Base-by-base conservation (phyloP, 2,888 invertebrate genomes). In the Caenorhabditis doughertyi region DNA sequence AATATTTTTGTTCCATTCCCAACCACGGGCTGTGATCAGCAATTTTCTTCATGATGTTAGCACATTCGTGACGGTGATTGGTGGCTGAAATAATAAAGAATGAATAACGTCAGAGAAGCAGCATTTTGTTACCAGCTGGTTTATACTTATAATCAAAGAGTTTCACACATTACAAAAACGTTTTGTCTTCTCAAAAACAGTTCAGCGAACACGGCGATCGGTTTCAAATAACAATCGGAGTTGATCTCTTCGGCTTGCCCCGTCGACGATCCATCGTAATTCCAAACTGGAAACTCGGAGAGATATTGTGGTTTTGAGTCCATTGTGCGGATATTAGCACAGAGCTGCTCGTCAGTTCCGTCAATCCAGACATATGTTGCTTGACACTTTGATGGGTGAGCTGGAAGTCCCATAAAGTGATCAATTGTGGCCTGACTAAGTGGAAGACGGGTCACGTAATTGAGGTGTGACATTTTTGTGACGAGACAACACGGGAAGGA, bases 301-400 rank as follows among this genome's bases (percentile, higher is more conserved):
- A 60, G 7, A 25, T 39, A 13, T 29, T 44, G 16, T 9, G 62
- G 62, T 29, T 62, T 62, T 18, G 25, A 9, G n/a, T 95, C 95
- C 83, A 97, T 92, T 0, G 97, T 97, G 83, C 96, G 94, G 83
- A 96, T 96, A 92, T 97, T 97, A 93, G 95, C 95, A 79, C 97
- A 94, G 67, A 96, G 91, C 90, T 95, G 94, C 92, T 96, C 96
- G n/a, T 96, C 96, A n/a, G 95, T 95, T 21, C 97, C 97, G 92
- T 97, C 97, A 89, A 97, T 96, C 97, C 97, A 97, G 68, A 97
- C 94, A 92, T 97, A 97, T 51, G 96, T 96, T 47, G 95, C 96
- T 71, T 89, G 88, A 47, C 84, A 79, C 67, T 87, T 87, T 9
- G 82, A 80, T 35, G 88, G 87, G 65, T 86, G 87, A 0, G 83